These are phyloP conservation scores for Drosophila yooni DNA, from an alignment of 2,888 invertebrate genomes.

Conservation along the genomic window DNA sequence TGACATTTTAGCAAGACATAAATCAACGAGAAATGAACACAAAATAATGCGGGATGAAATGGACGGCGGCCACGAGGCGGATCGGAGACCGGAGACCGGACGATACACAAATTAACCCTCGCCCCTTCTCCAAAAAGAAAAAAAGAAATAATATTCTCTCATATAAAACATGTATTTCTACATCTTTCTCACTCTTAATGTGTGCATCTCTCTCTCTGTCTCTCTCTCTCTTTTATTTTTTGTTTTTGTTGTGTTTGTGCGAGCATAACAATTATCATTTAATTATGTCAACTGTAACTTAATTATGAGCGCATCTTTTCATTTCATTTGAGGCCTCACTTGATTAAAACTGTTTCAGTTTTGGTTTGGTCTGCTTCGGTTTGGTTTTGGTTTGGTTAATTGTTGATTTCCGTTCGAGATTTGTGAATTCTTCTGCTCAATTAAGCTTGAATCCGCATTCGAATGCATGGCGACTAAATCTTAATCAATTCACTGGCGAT, in stretches of 20 bases:
- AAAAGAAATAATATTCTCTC: constrained; percentile 20
- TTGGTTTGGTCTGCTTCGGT: constrained; percentile 61
- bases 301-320: constrained; percentile 73
- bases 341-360: constrained; percentile 59
- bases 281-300: constrained; percentile 83
- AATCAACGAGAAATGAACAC: constrained; percentile 74
- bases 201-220: background rate
- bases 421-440: constrained; percentile 54
- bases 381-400: constrained; percentile 67
- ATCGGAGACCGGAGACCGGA: constrained; percentile 46
- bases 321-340: constrained; percentile 53
- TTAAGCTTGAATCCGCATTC: constrained; percentile 33
- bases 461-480: constrained; percentile 1
- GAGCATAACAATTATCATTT: constrained; percentile 76
- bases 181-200: background rate
- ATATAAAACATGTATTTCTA: constrained; percentile 15
- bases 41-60: constrained; percentile 77
- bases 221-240: constrained; percentile 5
- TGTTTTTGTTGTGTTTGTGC: constrained; percentile 18
- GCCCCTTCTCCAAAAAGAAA: constrained; percentile 21
- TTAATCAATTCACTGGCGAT: constrained; percentile 4
- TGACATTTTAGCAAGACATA: constrained; percentile 77
- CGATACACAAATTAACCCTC: constrained; percentile 76
- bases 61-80: constrained; percentile 50
- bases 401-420: constrained; percentile 72